Percentiles rank a stretch among this genome's conserved stretches.
Evolutionary conservation across 2,113 vertebrate species (phyloP).

Genomic region (Gorsachius goisagi): DNA sequence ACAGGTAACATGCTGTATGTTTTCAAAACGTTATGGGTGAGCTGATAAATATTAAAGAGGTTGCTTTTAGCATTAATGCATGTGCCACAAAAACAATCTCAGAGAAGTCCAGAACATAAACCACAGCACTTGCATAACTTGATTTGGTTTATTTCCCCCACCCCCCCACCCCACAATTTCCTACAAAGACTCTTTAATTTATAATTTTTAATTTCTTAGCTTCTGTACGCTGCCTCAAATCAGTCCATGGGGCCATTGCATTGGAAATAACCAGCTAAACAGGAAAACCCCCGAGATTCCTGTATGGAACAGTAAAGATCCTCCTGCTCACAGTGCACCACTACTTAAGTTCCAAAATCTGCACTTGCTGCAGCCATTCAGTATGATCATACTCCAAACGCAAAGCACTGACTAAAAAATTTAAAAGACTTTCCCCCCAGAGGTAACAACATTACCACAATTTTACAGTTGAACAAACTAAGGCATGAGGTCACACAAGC

Average conservation of each 20-base stretch:
- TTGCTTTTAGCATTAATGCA: neutral
- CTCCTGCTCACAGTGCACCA: neutral
- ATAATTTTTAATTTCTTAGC: neutral
- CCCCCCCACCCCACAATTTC: neutral
- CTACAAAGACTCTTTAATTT: neutral
- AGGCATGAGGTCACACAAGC: neutral
- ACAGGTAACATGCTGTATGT: neutral
- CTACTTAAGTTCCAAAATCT: neutral
- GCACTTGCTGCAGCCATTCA: slow-evolving; percentile 6
- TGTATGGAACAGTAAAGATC: neutral
- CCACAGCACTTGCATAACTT: neutral
- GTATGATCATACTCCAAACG: neutral
- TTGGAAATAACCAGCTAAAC: neutral
- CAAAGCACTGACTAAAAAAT: neutral
- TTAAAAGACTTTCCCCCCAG: neutral
- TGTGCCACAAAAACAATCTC: neutral
- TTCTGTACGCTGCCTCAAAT: neutral
- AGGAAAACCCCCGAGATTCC: neutral
- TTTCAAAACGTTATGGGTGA: neutral
- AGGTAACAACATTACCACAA: neutral
- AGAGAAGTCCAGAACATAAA: neutral
- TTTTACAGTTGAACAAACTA: slow-evolving; percentile 7
- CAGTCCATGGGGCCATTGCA: fast-evolving
- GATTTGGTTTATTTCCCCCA: neutral
- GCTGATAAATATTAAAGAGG: neutral